Evolutionary conservation across 2,888 invertebrate genomes (phyloP).

Genomic region (Syrphus vitripennis): DNA sequence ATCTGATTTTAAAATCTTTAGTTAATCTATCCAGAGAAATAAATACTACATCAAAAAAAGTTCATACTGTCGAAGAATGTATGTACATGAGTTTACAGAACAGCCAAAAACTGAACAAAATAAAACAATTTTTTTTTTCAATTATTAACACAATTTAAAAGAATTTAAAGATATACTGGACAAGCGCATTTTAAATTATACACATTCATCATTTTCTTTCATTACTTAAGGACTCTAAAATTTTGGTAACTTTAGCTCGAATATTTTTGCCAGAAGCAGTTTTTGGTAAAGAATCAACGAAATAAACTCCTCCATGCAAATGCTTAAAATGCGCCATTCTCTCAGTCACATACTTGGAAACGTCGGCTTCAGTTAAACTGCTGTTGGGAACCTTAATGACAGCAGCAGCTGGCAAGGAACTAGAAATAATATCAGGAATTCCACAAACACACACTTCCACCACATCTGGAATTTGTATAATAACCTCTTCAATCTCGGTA

Average conservation of each 20-base stretch:
- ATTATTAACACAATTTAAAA: too few species aligned
- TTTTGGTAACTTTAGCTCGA: slow-evolving; percentile 61
- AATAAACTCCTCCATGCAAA: slow-evolving; percentile 72
- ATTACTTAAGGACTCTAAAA: slow-evolving; percentile 20
- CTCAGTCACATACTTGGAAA: slow-evolving; percentile 59
- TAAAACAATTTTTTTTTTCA: too few species aligned
- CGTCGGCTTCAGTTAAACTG: slow-evolving; percentile 45
- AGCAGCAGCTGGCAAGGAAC: slow-evolving; percentile 71
- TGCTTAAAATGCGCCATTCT: slow-evolving; percentile 73
- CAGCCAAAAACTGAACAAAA: too few species aligned
- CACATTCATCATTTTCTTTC: background rate
- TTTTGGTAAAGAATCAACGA: slow-evolving; percentile 68
- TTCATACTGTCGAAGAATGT: too few species aligned
- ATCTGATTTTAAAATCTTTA: too few species aligned
- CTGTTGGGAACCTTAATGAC: slow-evolving; percentile 52
- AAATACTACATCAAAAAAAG: too few species aligned
- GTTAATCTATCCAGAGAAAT: too few species aligned
- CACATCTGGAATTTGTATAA: slow-evolving; percentile 65
- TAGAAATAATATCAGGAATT: slow-evolving; percentile 65
- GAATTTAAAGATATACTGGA: too few species aligned
- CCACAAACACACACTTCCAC: slow-evolving; percentile 72
- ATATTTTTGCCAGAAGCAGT: slow-evolving; percentile 72
- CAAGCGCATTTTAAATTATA: too few species aligned
- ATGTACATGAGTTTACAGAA: too few species aligned
- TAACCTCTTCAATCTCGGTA: slow-evolving; percentile 72